Percentiles rank a stretch among this genome's conserved stretches.
These are phyloP conservation scores for Emmelina monodactyla DNA, from an alignment of 2,888 invertebrate species.

Conservation along the genomic window DNA sequence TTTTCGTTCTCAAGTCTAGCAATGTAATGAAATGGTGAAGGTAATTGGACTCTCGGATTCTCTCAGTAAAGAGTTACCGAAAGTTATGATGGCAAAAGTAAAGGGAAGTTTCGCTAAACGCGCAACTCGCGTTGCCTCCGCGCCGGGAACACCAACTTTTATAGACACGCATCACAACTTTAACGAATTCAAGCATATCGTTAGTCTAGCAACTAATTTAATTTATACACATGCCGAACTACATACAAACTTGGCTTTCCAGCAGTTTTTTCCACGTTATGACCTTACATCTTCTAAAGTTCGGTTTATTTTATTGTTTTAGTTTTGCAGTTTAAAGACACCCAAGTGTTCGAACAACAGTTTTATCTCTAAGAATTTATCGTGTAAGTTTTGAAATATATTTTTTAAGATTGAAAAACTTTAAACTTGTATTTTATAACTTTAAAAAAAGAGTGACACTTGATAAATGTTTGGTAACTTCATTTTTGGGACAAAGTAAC, in stretches of 20 bases:
- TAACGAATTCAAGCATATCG: neutral
- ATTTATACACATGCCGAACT: neutral
- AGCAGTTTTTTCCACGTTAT: neutral
- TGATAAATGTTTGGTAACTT: too few species aligned
- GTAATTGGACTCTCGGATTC: too few species aligned
- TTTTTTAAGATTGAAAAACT: too few species aligned
- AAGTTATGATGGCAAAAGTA: too few species aligned
- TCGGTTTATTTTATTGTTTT: neutral
- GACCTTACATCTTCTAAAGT: neutral
- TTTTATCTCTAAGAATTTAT: neutral
- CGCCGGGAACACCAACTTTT: neutral
- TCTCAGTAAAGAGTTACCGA: too few species aligned
- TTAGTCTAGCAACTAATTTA: constrained; percentile 1
- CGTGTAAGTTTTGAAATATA: constrained; percentile 2
- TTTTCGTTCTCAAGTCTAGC: too few species aligned
- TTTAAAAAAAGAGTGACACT: too few species aligned
- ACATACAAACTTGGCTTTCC: neutral
- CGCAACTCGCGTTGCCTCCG: too few species aligned
- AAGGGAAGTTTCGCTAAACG: too few species aligned
- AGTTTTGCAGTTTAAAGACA: neutral
- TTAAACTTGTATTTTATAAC: too few species aligned
- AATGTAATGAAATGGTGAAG: too few species aligned
- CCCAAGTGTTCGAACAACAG: neutral
- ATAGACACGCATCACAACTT: neutral
- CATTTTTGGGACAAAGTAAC: neutral